Conservation (phyloP, 2,113 vertebrate species). For the Melanostigma gelatinosum region DNA sequence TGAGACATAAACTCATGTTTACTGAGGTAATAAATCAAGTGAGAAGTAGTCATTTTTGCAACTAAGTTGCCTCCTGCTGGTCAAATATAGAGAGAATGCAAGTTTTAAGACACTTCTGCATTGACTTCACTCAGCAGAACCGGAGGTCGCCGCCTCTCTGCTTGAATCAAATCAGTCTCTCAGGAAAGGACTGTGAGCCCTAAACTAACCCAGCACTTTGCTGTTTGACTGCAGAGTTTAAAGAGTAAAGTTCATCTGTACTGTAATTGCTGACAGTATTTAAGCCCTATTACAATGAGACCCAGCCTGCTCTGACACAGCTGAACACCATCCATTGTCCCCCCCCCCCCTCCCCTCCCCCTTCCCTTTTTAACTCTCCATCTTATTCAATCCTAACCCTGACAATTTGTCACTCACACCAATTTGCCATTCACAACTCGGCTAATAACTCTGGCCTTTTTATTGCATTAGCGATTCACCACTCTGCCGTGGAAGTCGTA, state of each 20-base stretch:
- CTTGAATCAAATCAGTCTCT: not conserved
- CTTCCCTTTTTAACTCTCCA: conserved; percentile 61
- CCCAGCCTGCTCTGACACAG: conserved; percentile 27
- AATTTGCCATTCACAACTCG: conserved; percentile 82
- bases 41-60: no score
- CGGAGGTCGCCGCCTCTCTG: no score
- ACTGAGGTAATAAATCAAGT: no score
- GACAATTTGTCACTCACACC: conserved; percentile 82
- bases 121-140: no score
- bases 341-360: conserved; percentile 13
- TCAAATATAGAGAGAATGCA: no score
- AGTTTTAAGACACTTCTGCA: no score
- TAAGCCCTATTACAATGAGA: conserved; percentile 46
- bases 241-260: conserved; percentile 23
- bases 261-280: conserved; percentile 45
- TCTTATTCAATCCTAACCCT: conserved; percentile 75
- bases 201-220: conserved; percentile 26
- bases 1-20: no score
- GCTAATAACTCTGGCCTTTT: conserved; percentile 81
- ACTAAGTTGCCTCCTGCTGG: no score
- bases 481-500: conserved; percentile 73
- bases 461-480: conserved; percentile 83
- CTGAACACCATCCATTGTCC: conserved; percentile 57
- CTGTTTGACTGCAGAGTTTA: not conserved
- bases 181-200: not conserved